Evolutionary conservation across 2,113 vertebrate genomes (phyloP), one percentile per base, ranked within the genome.

Genomic region (Mesoclemmys tuberculata): DNA sequence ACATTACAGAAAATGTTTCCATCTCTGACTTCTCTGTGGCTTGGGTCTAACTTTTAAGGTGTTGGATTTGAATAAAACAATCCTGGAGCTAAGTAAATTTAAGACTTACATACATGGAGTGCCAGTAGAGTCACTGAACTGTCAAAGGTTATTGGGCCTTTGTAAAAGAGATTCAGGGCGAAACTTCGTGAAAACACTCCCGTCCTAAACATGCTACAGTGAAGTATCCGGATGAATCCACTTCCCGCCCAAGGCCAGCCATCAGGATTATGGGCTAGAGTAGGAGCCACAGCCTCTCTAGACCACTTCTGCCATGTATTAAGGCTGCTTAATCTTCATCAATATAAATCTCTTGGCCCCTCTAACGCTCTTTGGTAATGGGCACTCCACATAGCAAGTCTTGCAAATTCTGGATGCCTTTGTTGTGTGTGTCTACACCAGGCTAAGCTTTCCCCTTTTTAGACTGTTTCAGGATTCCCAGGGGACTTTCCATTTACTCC

Each of bases 1-100:
- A 95, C 3, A 26, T 27, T 88, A 5, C 56, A 54, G 82, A 8
- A n/a, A 93, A 96, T 96, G 87, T 95, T 95, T 94, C 80, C 22
- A 41, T 38, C 54, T 95, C 8, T 31, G 91, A 93, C n/a, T 38
- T 90, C 93, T 91, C 82, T 52, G 82, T 92, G 35, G 18, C 52
- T 84, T 13, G 4, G 49, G 14, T 82, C 79, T 71, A 71, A 84
- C 75, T 94, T 93, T 48, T 29, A 11, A 78, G 85, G 87, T 49
- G 56, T 2, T 2, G 26, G n/a, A 71, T 4, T 38, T 88, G 9
- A 35, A 4, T 19, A 5, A 86, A 83, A 0, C 56, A 19, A 0
- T 7, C 54, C 44, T 24, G 31, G 48, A 26, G 22, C 5, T n/a
- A 31, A 61, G 1, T 1, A 2, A 64, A 61, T 1, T 0, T 0